These are phyloP conservation scores for Drosophila subsilvestris DNA, from an alignment of 2,888 invertebrate genomes.

Conservation along the genomic window DNA sequence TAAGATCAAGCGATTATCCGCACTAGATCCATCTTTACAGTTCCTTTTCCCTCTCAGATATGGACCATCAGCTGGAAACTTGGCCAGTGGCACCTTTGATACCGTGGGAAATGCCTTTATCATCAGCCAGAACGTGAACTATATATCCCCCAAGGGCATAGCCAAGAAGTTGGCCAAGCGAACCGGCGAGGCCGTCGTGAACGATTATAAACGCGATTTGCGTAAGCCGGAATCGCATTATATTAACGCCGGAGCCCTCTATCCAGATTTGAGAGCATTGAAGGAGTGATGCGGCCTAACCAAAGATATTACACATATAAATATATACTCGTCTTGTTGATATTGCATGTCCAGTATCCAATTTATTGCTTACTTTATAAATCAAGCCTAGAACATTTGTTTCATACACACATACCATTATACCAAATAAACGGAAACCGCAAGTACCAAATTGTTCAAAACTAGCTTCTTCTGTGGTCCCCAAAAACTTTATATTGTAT, in stretches of 20 bases:
- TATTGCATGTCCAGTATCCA: conserved; percentile 21
- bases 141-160: conserved; percentile 88
- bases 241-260: conserved; percentile 80
- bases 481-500: too few relatives aligned
- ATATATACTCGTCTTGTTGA: conserved; percentile 4
- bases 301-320: conserved; percentile 15
- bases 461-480: too few relatives aligned
- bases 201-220: conserved; percentile 81
- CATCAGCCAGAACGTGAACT: conserved; percentile 87
- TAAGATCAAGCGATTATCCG: conserved; percentile 81
- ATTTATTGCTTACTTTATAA: conserved; percentile 7
- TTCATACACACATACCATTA: neutral
- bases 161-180: conserved; percentile 87
- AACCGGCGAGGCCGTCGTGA: conserved; percentile 86
- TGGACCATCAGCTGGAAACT: conserved; percentile 87
- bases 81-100: conserved; percentile 88
- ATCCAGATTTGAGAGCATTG: conserved; percentile 81
- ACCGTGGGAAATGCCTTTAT: conserved; percentile 89
- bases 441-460: neutral
- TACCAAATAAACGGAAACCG: conserved; percentile 3
- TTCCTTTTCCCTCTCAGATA: conserved; percentile 85
- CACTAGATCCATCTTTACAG: neutral
- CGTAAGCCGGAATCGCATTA: conserved; percentile 71
- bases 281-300: conserved; percentile 51
- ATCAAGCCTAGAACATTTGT: conserved; percentile 7